These are phyloP conservation scores for Capra hircus DNA, from an alignment of 2,113 vertebrate genomes.

Conservation along the genomic window DNA sequence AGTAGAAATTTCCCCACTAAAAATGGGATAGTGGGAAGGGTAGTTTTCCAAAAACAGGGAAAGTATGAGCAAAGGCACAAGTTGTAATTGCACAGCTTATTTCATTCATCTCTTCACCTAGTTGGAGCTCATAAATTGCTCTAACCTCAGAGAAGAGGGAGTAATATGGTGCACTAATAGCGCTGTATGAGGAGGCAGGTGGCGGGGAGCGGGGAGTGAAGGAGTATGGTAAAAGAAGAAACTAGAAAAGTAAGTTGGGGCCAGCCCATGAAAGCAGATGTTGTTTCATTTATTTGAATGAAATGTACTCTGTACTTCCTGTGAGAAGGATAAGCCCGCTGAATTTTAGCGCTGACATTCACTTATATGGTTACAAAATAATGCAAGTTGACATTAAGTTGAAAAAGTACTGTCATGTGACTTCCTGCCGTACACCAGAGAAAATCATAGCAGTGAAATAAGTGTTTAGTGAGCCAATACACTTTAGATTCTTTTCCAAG, in stretches of 20 bases:
- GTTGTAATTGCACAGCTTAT: neutral
- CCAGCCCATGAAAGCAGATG: slow-evolving; percentile 25
- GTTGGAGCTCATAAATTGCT: neutral
- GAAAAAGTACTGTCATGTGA: slow-evolving; percentile 38
- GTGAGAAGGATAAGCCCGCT: neutral
- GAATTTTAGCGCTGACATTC: slow-evolving; percentile 23
- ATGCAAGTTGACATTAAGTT: slow-evolving; percentile 51
- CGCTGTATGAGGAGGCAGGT: neutral
- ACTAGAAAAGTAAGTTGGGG: neutral
- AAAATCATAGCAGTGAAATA: slow-evolving; percentile 1
- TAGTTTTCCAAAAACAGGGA: neutral
- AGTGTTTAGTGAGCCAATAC: neutral
- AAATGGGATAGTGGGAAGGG: neutral
- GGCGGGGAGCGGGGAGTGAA: neutral
- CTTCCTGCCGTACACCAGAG: slow-evolving; percentile 40
- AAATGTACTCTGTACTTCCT: slow-evolving; percentile 44
- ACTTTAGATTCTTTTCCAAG: neutral
- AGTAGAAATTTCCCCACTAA: neutral
- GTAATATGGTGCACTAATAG: neutral
- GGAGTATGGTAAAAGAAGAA: neutral
- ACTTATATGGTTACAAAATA: slow-evolving; percentile 39
- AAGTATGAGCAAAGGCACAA: neutral
- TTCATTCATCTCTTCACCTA: neutral
- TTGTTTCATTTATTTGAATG: slow-evolving; percentile 31
- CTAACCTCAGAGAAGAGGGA: neutral